phyloP scores from a whole-genome alignment of 2,888 invertebrate genomes.

The Byasa hedistus region DNA sequence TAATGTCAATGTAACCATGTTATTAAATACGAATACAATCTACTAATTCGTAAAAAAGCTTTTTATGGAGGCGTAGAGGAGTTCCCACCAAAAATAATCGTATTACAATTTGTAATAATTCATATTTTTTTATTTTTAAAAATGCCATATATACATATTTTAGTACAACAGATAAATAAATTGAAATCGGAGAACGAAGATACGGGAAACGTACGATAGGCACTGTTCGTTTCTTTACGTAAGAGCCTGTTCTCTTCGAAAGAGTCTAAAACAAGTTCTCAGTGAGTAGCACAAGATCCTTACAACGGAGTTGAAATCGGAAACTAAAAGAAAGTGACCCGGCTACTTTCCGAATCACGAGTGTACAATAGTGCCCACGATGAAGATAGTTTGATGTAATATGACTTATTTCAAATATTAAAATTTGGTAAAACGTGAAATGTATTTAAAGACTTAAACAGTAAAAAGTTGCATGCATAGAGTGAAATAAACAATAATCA shows the following conservation, averaged over 20 bases:
- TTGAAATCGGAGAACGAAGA: neutral
- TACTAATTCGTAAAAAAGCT: too few relatives aligned
- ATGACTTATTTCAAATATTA: neutral
- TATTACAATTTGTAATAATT: too few relatives aligned
- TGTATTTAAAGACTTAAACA: too few relatives aligned
- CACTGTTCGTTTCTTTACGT: conserved; percentile 12
- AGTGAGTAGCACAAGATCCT: conserved; percentile 35
- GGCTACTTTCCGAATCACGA: conserved; percentile 33
- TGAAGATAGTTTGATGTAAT: neutral
- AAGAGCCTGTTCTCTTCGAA: conserved; percentile 13
- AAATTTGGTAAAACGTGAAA: too few relatives aligned
- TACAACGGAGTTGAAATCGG: conserved; percentile 30
- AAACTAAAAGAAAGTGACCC: conserved; percentile 36
- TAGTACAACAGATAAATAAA: neutral
- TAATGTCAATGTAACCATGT: neutral
- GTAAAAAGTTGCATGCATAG: too few relatives aligned
- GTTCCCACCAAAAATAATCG: too few relatives aligned
- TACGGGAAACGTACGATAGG: neutral
- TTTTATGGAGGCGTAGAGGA: too few relatives aligned
- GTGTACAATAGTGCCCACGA: conserved; percentile 5
- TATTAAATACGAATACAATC: too few relatives aligned
- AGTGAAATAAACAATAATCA: too few relatives aligned
- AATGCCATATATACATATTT: neutral
- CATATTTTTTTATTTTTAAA: too few relatives aligned
- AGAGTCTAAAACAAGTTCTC: conserved; percentile 33